Percentiles rank a stretch among this genome's conserved stretches.
Conservation (phyloP, 1,140 invertebrate genomes). For the Hydropsyche tenuis region DNA sequence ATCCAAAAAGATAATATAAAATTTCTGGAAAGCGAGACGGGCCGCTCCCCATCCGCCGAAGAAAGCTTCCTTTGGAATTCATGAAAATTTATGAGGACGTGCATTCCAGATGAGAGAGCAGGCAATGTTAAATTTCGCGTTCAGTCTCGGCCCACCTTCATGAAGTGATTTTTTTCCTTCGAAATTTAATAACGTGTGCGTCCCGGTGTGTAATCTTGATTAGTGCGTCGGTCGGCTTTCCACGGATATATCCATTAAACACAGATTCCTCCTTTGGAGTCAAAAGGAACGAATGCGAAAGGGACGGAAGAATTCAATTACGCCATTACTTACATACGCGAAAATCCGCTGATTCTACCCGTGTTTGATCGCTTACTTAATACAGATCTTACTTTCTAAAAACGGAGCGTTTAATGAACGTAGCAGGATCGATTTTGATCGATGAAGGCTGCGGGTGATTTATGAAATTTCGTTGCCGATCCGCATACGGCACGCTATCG, state of each 20-base stretch:
- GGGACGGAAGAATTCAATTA: too few species aligned
- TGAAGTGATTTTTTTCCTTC: constrained; percentile 48
- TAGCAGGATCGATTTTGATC: too few species aligned
- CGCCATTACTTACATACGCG: too few species aligned
- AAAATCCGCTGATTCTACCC: too few species aligned
- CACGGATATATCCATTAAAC: constrained; percentile 3
- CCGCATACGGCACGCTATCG: too few species aligned
- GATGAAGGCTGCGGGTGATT: too few species aligned
- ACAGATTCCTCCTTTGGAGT: constrained; percentile 14
- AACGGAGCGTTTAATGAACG: too few species aligned
- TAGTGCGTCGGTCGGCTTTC: constrained; percentile 38
- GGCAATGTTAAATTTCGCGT: constrained; percentile 41
- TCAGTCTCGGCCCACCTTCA: constrained; percentile 17
- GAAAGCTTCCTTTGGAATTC: constrained; percentile 42
- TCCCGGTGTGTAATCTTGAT: constrained; percentile 45
- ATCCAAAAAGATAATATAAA: constrained; percentile 50
- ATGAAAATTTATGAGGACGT: constrained; percentile 49
- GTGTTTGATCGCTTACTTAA: too few species aligned
- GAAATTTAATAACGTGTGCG: constrained; percentile 49
- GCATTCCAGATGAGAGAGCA: constrained; percentile 49
- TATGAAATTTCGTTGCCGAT: too few species aligned
- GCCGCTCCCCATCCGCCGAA: too few species aligned
- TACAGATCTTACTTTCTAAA: too few species aligned
- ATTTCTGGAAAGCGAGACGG: constrained; percentile 46
- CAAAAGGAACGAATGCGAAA: background rate